Evolutionary conservation across 2,888 invertebrate genomes (phyloP), one percentile per base, ranked within the genome.

Genomic region (Gryllus longicercus): DNA sequence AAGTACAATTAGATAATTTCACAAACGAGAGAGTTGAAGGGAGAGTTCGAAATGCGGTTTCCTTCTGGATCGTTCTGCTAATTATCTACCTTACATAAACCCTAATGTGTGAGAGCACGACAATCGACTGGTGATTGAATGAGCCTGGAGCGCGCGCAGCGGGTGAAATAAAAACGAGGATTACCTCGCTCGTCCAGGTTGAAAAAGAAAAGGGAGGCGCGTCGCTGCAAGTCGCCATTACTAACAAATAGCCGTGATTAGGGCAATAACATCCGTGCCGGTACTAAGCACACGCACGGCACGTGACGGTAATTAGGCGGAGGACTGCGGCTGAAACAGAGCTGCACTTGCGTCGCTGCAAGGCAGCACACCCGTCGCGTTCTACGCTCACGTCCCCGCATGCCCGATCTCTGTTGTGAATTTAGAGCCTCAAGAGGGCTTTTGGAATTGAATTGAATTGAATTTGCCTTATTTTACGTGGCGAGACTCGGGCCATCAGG

Each of bases 241-340:
- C 63, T 18, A 63, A 63, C 63, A 63, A 63, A 63, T 18, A 11
- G 63, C 14, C 63, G 12, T 63, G 63, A 63, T 63, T 63, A 63
- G n/a, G 16, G 63, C 16, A 63, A 63, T 63, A 63, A 63, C n/a
- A 14, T 11, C 4, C n/a, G 63, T 63, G 10, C 63, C 63, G 63
- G 63, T 5, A 1, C 63, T 63, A 63, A 11, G 8, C 14, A n/a
- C 63, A 63, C 14, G 63, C 14, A 8, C 16, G 63, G 63, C 63
- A 63, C 63, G 63, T 63, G 63, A 63, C 14, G n/a, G 63, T n/a
- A 63, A 63, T 63, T 63, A 63, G n/a, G 63, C 63, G 63, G 63
- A 63, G 16, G 63, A 3, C 63, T n/a, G 63, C 63, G n/a, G 8
- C 63, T 63, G 63, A 16, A 18, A 51, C 51, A 38, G 63, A 8